phyloP scores from a whole-genome alignment of 2,113 vertebrate species.

The Gavialis gangeticus region DNA sequence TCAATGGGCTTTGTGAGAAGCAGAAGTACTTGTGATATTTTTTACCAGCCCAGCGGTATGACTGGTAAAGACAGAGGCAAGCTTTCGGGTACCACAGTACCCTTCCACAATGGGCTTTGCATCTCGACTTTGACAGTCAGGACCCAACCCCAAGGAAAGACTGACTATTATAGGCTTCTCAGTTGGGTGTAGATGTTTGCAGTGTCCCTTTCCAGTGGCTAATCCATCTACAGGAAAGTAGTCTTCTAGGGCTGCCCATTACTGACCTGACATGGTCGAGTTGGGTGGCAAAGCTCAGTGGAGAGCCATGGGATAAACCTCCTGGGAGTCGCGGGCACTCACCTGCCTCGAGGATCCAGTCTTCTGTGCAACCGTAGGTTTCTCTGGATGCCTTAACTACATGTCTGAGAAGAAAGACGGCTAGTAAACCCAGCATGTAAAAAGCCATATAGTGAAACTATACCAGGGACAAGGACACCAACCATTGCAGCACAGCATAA shows the following conservation, averaged over 20 bases:
- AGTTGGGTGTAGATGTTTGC: neutral
- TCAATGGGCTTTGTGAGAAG: fast-evolving
- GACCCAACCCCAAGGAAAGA: neutral
- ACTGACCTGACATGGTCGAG: neutral
- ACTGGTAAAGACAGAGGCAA: no score
- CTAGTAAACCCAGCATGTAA: neutral
- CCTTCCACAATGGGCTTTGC: neutral
- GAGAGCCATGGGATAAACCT: neutral
- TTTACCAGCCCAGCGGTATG: no score
- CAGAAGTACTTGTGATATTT: neutral
- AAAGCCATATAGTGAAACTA: neutral
- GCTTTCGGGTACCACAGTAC: no score
- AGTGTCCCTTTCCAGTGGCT: neutral
- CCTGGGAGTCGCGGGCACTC: neutral
- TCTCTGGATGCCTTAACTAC: neutral
- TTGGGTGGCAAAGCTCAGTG: neutral
- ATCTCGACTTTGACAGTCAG: neutral
- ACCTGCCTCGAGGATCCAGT: neutral
- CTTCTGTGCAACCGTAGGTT: neutral
- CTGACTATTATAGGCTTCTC: neutral
- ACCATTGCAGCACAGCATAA: neutral
- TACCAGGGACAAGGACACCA: neutral
- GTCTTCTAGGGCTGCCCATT: neutral
- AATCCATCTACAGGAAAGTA: neutral
- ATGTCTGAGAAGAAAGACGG: neutral